Percentiles rank a stretch among this genome's conserved stretches.
phyloP scores from a whole-genome alignment of 2,113 vertebrate species.

The Cochlearius cochlearius region DNA sequence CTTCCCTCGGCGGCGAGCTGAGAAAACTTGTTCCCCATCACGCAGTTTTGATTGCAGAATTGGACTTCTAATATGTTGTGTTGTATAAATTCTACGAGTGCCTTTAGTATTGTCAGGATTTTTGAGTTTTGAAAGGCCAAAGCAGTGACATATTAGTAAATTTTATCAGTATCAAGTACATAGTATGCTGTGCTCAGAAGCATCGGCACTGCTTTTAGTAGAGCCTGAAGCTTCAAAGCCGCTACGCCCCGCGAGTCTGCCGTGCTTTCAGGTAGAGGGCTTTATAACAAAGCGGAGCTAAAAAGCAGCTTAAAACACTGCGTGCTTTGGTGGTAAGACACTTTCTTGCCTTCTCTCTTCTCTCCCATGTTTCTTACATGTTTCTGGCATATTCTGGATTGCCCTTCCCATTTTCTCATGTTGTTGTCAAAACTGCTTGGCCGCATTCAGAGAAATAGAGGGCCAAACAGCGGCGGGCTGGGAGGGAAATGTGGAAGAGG shows the following conservation, averaged over 20 bases:
- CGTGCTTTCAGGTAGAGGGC: not conserved
- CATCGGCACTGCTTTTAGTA: not conserved
- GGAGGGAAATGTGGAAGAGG: not conserved
- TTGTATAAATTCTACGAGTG: not conserved
- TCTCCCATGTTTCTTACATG: not conserved
- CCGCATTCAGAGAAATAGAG: not conserved
- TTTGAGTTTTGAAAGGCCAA: not conserved
- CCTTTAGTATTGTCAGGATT: not conserved
- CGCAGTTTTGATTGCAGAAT: not conserved
- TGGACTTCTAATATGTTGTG: not conserved
- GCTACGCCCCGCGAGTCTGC: rapidly evolving
- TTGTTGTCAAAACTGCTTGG: not conserved
- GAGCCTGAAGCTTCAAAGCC: not conserved
- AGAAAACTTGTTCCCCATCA: not conserved
- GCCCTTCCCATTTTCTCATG: not conserved
- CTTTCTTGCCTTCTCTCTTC: not conserved
- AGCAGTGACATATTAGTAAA: not conserved
- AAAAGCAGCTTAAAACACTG: not conserved
- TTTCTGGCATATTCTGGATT: not conserved
- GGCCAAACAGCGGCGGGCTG: rapidly evolving
- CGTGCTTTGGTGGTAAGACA: not conserved
- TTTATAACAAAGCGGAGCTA: rapidly evolving
- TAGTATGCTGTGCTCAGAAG: not conserved
- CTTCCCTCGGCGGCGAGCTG: not conserved
- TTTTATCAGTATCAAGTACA: not conserved